Evolutionary conservation across 2,797 vertebrate genomes (phyloP).

Genomic region (Pseudochromis fuscus): DNA sequence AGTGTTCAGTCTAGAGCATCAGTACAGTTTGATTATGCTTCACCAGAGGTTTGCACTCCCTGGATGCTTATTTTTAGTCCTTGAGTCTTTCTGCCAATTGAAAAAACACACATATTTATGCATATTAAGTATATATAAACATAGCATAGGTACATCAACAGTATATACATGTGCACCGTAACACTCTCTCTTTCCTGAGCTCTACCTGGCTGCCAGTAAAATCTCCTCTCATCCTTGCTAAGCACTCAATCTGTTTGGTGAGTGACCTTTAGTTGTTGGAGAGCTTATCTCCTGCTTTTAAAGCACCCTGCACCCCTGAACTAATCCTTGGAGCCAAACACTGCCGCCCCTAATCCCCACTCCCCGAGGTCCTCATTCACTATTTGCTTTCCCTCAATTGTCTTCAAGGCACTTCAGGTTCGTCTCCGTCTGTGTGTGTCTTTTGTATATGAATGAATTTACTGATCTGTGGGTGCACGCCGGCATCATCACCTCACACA

Average conservation of each 20-base stretch:
- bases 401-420: conserved; percentile 56
- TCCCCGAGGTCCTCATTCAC: conserved; percentile 64
- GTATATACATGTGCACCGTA: background rate
- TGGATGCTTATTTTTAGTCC: too few relatives aligned
- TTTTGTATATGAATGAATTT: conserved; percentile 33
- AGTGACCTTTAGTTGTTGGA: conserved; percentile 77
- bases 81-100: too few relatives aligned
- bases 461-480: conserved; percentile 15
- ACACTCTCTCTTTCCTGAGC: conserved; percentile 26
- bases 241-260: conserved; percentile 77
- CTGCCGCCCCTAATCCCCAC: conserved; percentile 64
- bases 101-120: too few relatives aligned
- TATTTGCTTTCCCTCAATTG: conserved; percentile 74
- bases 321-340: conserved; percentile 77
- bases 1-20: too few relatives aligned
- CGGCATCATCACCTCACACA: too few relatives aligned
- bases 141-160: too few relatives aligned
- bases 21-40: too few relatives aligned
- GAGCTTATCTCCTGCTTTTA: conserved; percentile 78
- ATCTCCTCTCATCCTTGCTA: conserved; percentile 70
- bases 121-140: too few relatives aligned
- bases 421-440: conserved; percentile 19
- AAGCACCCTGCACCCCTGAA: conserved; percentile 67
- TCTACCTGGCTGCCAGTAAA: conserved; percentile 57
- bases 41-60: too few relatives aligned